Conservation (phyloP, 2,888 invertebrate species). For the Thymelicus sylvestris region DNA sequence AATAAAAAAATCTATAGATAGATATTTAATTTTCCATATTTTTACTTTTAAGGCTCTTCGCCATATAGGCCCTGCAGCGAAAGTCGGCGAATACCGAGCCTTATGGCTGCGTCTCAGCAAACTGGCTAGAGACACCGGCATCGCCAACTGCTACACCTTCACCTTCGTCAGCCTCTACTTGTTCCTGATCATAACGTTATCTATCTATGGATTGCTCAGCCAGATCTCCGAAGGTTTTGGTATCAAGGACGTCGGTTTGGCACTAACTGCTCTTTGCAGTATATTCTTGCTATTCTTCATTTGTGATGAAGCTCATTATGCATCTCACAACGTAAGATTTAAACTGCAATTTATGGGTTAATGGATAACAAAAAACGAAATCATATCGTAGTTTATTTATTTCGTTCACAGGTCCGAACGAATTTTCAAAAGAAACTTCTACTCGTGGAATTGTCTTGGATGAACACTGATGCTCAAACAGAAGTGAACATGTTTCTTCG, state of each 20-base stretch:
- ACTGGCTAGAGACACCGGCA: conserved; percentile 87
- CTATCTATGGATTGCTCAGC: conserved; percentile 89
- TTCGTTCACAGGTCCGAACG: conserved; percentile 81
- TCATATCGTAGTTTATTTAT: not conserved
- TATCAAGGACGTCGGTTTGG: conserved; percentile 88
- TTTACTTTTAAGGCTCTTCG: conserved; percentile 80
- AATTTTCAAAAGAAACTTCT: conserved; percentile 90
- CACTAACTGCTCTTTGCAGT: conserved; percentile 87
- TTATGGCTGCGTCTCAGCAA: conserved; percentile 89
- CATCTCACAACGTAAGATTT: conserved; percentile 87
- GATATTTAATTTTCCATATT: not conserved
- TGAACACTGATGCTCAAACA: conserved; percentile 90
- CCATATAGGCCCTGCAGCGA: conserved; percentile 87
- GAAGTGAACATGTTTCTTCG: conserved; percentile 91
- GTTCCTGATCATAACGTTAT: conserved; percentile 89
- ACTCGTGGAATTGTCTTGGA: conserved; percentile 90
- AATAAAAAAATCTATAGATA: not conserved
- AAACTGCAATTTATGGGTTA: not conserved
- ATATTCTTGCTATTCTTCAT: conserved; percentile 88
- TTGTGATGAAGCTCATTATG: conserved; percentile 90
- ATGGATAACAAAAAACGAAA: conserved; percentile 46
- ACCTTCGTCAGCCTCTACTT: conserved; percentile 88
- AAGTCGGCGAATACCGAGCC: conserved; percentile 88
- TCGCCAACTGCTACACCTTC: conserved; percentile 88
- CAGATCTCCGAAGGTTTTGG: conserved; percentile 90